Base-by-base conservation (phyloP, 2,888 invertebrate genomes). In the Hyposoter dolosus region DNA sequence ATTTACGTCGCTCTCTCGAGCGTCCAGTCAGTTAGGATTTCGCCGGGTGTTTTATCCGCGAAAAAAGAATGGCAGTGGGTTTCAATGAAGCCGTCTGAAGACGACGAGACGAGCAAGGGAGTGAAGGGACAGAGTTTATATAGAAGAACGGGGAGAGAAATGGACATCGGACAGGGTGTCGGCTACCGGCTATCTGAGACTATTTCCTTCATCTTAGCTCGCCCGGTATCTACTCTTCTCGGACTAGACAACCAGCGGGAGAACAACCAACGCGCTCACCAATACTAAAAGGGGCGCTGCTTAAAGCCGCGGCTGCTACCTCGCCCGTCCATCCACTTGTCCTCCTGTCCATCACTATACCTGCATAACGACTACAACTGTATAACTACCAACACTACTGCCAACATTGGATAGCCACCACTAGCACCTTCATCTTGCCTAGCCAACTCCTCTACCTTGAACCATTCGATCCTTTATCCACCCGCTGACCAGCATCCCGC, bases 141-240 rank as follows among this genome's bases (percentile, higher is more conserved):
- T 23, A 74, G 40, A 72, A 23, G n/a, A 28, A 10, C 53, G 1
- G 74, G 7, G 45, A 82, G 82, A 75, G 89, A 85, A 88, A 86
- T 88, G 86, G 87, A 88, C 88, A 88, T 85, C 91, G 91, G 91
- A 91, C 92, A 91, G 93, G 93, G 92, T 93, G 92, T 93, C 92
- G 92, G 93, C 91, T 90, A 91, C 90, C 90, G 90, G 91, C 93
- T 93, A 92, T 93, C 92, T 92, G 92, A 91, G 93, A 93, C 91
- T 92, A 93, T 91, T 92, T 86, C 56, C 85, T 88, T 89, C 88
- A 87, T 89, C 90, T 89, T 88, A 85, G 79, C 56, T 82, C 74
- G 74, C 75, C 78, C 81, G 60, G 71, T 83, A 66, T 83, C 78
- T 82, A 53, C 69, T 75, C 47, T 65, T 23, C 83, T 86, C 77